Evolutionary conservation across 2,888 invertebrate genomes (phyloP).

Genomic region (Lottia scabra): DNA sequence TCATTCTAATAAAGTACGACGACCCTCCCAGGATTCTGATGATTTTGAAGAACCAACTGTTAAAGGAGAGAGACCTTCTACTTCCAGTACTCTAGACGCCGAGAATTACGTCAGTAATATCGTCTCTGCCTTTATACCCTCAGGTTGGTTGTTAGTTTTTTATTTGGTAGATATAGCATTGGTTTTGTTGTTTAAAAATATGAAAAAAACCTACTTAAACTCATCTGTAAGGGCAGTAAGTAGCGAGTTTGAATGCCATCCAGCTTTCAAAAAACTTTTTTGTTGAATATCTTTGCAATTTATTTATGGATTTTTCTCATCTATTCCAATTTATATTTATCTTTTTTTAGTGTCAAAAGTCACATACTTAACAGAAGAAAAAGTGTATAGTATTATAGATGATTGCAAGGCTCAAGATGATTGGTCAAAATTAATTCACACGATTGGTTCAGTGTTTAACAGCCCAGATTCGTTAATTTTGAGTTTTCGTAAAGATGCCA

Average conservation of each 20-base stretch:
- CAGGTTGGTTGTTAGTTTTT: background rate
- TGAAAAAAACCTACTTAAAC: too few species aligned
- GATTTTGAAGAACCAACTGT: conserved; percentile 1
- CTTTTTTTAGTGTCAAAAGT: conserved; percentile 26
- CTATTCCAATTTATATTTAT: too few species aligned
- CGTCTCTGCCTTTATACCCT: conserved; percentile 1
- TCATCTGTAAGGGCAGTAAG: too few species aligned
- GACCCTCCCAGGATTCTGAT: conserved; percentile 31
- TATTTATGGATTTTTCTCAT: too few species aligned
- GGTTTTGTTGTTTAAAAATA: too few species aligned
- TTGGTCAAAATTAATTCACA: conserved; percentile 80
- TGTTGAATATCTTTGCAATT: too few species aligned
- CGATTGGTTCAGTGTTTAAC: conserved; percentile 83
- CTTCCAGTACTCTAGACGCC: background rate
- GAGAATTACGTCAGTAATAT: conserved; percentile 3
- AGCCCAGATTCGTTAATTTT: conserved; percentile 78
- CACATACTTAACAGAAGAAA: conserved; percentile 78
- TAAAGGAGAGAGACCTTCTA: background rate
- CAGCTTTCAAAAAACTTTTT: too few species aligned
- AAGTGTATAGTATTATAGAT: conserved; percentile 80
- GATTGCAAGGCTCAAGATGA: conserved; percentile 79
- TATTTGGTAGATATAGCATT: too few species aligned
- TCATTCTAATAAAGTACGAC: conserved; percentile 57
- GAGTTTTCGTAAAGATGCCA: conserved; percentile 75
- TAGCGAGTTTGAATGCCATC: too few species aligned